These are phyloP conservation scores for Cephus pulcher DNA, from an alignment of 2,888 invertebrate genomes.

Conservation along the genomic window DNA sequence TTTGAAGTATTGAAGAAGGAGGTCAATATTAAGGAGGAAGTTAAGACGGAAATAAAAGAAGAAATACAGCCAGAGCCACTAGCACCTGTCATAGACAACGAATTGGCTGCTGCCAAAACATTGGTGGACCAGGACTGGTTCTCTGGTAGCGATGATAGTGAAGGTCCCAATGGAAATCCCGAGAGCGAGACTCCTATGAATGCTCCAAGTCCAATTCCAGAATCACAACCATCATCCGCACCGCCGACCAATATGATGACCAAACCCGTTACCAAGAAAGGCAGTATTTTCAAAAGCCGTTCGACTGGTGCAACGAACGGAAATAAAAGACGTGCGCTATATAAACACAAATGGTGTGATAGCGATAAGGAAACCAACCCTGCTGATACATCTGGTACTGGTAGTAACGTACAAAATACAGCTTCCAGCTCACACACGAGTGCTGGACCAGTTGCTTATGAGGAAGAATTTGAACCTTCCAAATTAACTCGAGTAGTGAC, in stretches of 20 bases:
- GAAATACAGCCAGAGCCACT: slow-evolving; percentile 37
- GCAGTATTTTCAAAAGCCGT: slow-evolving; percentile 90
- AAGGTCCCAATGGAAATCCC: slow-evolving; percentile 67
- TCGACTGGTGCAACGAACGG: slow-evolving; percentile 75
- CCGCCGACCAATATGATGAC: slow-evolving; percentile 33
- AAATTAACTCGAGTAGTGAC: slow-evolving; percentile 74
- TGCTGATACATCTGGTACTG: slow-evolving; percentile 42
- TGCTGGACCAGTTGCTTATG: slow-evolving; percentile 48
- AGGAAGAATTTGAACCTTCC: slow-evolving; percentile 66
- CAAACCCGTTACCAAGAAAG: slow-evolving; percentile 74
- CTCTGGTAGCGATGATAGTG: slow-evolving; percentile 63
- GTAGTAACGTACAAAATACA: slow-evolving; percentile 39
- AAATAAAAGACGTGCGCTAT: slow-evolving; percentile 81
- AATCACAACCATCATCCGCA: slow-evolving; percentile 50
- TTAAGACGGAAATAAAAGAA: slow-evolving; percentile 43
- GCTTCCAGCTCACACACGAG: slow-evolving; percentile 51
- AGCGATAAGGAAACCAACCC: slow-evolving; percentile 70
- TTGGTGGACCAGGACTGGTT: slow-evolving; percentile 64
- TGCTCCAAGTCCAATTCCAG: slow-evolving; percentile 64
- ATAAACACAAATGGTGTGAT: slow-evolving; percentile 91
- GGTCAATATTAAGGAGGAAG: slow-evolving; percentile 42
- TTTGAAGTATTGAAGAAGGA: slow-evolving; percentile 13
- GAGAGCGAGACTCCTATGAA: slow-evolving; percentile 67
- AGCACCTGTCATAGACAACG: slow-evolving; percentile 28
- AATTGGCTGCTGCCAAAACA: slow-evolving; percentile 52